A percentile compares a stretch with the other conserved stretches of the same genome.
Conservation (phyloP, 1,140 invertebrate species). For the Mercenaria mercenaria region DNA sequence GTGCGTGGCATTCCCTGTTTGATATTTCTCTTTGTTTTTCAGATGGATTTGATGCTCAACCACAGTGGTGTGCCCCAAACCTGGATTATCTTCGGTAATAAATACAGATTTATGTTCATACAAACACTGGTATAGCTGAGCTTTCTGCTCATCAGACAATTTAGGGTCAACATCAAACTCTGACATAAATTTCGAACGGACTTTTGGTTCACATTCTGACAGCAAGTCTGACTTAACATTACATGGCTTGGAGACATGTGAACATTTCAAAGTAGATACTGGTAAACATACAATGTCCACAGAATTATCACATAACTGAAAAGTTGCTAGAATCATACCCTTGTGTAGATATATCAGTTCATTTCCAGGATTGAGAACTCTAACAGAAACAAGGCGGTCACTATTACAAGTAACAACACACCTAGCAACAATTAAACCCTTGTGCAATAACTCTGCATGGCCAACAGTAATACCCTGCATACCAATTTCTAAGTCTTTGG, state of each 20-base stretch:
- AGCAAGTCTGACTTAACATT: too few relatives aligned
- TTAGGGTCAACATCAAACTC: too few relatives aligned
- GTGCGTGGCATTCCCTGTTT: too few relatives aligned
- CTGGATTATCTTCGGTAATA: background rate
- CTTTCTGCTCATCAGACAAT: too few relatives aligned
- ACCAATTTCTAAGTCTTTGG: background rate
- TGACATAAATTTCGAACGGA: too few relatives aligned
- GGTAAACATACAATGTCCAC: background rate
- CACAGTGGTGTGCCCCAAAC: conserved; percentile 15
- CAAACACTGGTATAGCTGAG: too few relatives aligned
- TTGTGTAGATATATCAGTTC: background rate
- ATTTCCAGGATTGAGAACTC: conserved; percentile 41
- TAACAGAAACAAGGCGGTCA: conserved; percentile 11
- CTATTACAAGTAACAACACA: background rate
- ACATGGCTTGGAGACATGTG: background rate
- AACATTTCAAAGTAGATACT: background rate
- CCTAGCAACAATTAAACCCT: conserved; percentile 37
- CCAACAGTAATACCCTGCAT: conserved; percentile 23
- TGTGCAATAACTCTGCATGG: background rate
- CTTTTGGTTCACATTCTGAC: too few relatives aligned
- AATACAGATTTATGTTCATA: too few relatives aligned
- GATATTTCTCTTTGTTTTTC: too few relatives aligned
- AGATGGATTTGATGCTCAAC: conserved; percentile 38
- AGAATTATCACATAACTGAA: conserved; percentile 10
- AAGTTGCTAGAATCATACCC: conserved; percentile 17